Percentiles rank a stretch among this genome's conserved stretches.
Evolutionary conservation across 2,113 vertebrate genomes (phyloP).

Genomic region (Ornithorhynchus anatinus): DNA sequence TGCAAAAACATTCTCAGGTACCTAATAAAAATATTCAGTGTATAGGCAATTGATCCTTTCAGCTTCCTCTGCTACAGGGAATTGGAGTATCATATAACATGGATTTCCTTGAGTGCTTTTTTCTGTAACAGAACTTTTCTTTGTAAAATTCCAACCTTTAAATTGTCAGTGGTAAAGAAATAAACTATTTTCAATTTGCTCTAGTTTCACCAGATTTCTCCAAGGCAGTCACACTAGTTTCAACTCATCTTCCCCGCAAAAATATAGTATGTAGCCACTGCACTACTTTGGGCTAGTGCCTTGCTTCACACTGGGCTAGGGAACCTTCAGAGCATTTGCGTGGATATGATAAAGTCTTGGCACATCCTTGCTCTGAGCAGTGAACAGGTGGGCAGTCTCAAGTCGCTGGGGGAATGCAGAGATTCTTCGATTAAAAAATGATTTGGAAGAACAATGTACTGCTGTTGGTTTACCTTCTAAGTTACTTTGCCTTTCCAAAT

Average conservation of each 20-base stretch:
- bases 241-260: conserved; percentile 48
- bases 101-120: conserved; percentile 42
- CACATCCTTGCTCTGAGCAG: too few species aligned
- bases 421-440: conserved; percentile 34
- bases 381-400: conserved; percentile 17
- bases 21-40: conserved; percentile 43
- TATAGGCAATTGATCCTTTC: conserved; percentile 20
- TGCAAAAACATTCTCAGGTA: conserved; percentile 37
- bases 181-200: conserved; percentile 27
- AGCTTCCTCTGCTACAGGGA: conserved; percentile 25
- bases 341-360: too few species aligned
- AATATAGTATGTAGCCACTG: too few species aligned
- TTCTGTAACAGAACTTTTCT: conserved; percentile 51
- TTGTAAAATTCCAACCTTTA: conserved; percentile 34
- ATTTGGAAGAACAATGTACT: background rate
- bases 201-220: conserved; percentile 52
- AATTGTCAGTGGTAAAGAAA: conserved; percentile 44
- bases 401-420: background rate
- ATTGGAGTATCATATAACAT: conserved; percentile 43
- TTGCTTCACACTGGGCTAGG: conserved; percentile 24
- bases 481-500: conserved; percentile 17
- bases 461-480: background rate
- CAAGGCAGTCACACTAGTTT: conserved; percentile 58
- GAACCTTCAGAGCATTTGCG: too few species aligned
- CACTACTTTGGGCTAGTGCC: too few species aligned